Percentiles rank a stretch among this genome's conserved stretches.
Conservation (phyloP, 2,797 vertebrate species). For the Crocidura indochinensis region DNA sequence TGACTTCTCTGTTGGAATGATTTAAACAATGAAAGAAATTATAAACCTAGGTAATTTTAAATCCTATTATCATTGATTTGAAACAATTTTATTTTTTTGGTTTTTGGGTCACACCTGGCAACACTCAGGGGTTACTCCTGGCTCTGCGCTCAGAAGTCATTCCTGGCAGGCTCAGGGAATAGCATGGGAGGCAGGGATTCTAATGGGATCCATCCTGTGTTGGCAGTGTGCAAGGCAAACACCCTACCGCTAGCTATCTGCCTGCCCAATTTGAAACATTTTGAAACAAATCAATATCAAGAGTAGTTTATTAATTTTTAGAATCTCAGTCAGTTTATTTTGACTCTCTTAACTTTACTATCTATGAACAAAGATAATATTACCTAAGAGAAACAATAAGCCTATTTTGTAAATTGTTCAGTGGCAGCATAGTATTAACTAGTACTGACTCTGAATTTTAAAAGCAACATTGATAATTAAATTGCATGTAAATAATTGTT, state of each 20-base stretch:
- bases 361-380: slow-evolving; percentile 14
- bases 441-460: slow-evolving; percentile 44
- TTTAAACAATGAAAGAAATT: slow-evolving; percentile 28
- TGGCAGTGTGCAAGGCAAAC: too few relatives aligned
- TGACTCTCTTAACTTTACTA: slow-evolving; percentile 40
- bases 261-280: too few relatives aligned
- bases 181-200: too few relatives aligned
- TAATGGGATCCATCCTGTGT: too few relatives aligned
- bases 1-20: not conserved
- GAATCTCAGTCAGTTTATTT: not conserved
- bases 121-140: too few relatives aligned
- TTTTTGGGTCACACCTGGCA: too few relatives aligned
- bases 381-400: slow-evolving; percentile 44
- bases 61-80: not conserved
- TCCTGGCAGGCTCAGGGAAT: too few relatives aligned
- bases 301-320: not conserved
- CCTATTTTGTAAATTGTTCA: slow-evolving; percentile 29
- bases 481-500: slow-evolving; percentile 49
- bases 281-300: not conserved
- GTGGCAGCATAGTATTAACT: not conserved
- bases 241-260: too few relatives aligned
- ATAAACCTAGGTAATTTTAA: not conserved
- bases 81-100: too few relatives aligned
- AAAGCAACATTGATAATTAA: slow-evolving; percentile 35
- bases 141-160: too few relatives aligned